Conservation (phyloP, 2,113 vertebrate species). For the Oxyruncus cristatus region DNA sequence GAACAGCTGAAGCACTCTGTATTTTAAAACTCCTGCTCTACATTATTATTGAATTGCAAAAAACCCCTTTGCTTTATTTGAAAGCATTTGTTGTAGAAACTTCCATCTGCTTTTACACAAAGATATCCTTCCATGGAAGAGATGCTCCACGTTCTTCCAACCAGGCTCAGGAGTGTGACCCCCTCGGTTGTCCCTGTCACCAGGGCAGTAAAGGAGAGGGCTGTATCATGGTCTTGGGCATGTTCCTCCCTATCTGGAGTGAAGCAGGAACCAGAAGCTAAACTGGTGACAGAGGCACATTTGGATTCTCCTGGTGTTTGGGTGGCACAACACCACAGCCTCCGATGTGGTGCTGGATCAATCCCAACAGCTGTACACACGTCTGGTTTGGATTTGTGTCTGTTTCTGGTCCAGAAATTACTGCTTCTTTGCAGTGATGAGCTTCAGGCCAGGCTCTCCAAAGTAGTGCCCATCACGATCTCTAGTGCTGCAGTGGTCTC, state of each 20-base stretch:
- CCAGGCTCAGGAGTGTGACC: too few species aligned
- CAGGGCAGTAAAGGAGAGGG: not conserved
- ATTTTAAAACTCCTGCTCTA: constrained; percentile 5
- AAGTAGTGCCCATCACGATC: accelerated
- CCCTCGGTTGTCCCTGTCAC: not conserved
- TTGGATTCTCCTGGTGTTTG: not conserved
- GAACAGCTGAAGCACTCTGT: not conserved
- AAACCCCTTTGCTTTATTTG: not conserved
- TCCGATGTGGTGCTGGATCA: accelerated
- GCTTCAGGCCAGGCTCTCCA: not conserved
- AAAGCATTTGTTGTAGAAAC: not conserved
- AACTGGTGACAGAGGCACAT: not conserved
- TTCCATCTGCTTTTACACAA: not conserved
- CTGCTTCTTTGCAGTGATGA: not conserved
- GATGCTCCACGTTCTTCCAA: not conserved
- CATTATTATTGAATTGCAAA: not conserved
- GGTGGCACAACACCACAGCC: not conserved
- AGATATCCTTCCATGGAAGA: not conserved
- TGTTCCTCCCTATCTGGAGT: not conserved
- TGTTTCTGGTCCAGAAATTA: not conserved
- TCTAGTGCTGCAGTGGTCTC: not conserved
- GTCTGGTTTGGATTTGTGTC: not conserved
- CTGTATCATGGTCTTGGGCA: accelerated
- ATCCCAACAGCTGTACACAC: not conserved
- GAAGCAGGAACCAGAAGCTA: not conserved